Evolutionary conservation across 2,797 vertebrate genomes (phyloP).

Genomic region (Hippopotamyrus pictus): DNA sequence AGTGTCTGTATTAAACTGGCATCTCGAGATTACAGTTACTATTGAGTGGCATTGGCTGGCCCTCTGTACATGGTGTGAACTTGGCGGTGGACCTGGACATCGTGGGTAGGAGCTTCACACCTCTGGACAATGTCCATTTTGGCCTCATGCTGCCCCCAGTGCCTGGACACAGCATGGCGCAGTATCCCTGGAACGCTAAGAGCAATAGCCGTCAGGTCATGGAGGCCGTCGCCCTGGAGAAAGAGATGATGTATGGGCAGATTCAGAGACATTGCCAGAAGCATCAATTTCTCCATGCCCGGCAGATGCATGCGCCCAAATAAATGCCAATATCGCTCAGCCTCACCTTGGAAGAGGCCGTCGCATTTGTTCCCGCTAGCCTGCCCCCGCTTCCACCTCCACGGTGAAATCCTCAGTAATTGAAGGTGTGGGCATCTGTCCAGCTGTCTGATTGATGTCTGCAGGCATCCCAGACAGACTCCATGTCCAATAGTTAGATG

Average conservation of each 20-base stretch:
- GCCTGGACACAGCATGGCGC: not conserved
- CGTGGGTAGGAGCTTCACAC: not conserved
- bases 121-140: not conserved
- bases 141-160: not conserved
- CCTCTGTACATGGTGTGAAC: not conserved
- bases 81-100: not conserved
- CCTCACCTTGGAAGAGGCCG: conserved; percentile 14
- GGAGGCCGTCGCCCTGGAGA: not conserved
- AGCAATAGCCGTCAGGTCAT: not conserved
- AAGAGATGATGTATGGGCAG: not conserved
- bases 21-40: not conserved
- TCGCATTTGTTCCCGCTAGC: not conserved
- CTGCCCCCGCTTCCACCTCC: not conserved
- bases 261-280: not conserved
- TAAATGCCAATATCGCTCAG: conserved; percentile 4
- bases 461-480: conserved; percentile 12
- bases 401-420: conserved; percentile 14
- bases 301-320: not conserved
- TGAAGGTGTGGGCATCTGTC: conserved; percentile 11
- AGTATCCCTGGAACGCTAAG: conserved; percentile 12
- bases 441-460: conserved; percentile 18
- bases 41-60: not conserved
- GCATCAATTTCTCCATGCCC: not conserved
- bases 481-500: conserved; percentile 8
- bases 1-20: not conserved